These are phyloP conservation scores for Glareola pratincola DNA, from an alignment of 2,113 vertebrate genomes.

Conservation along the genomic window DNA sequence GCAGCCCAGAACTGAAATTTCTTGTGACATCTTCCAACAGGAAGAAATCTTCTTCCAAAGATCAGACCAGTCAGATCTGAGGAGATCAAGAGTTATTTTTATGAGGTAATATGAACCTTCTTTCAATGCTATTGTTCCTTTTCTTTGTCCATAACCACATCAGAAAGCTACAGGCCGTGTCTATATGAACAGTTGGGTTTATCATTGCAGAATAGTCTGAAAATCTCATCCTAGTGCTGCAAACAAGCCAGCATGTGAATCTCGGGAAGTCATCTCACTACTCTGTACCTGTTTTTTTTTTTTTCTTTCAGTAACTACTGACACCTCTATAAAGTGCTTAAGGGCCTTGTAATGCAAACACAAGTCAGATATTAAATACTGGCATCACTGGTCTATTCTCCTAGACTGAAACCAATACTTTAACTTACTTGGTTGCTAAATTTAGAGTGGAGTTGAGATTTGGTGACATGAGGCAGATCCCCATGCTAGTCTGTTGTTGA, in stretches of 20 bases:
- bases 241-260: background rate
- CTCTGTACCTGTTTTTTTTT: background rate
- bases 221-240: rapidly evolving
- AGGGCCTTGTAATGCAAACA: background rate
- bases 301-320: background rate
- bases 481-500: background rate
- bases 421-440: background rate
- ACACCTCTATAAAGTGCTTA: background rate
- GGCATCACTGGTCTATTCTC: background rate
- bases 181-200: background rate
- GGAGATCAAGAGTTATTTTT: background rate
- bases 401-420: background rate
- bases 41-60: background rate
- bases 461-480: background rate
- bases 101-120: background rate
- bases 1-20: background rate
- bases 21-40: background rate
- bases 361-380: background rate
- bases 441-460: background rate
- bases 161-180: background rate
- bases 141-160: background rate
- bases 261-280: background rate
- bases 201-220: background rate
- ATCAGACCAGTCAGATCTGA: background rate
- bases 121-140: background rate